Base-by-base conservation (phyloP, 2,113 vertebrate species). In the Microcebus jonahi region DNA sequence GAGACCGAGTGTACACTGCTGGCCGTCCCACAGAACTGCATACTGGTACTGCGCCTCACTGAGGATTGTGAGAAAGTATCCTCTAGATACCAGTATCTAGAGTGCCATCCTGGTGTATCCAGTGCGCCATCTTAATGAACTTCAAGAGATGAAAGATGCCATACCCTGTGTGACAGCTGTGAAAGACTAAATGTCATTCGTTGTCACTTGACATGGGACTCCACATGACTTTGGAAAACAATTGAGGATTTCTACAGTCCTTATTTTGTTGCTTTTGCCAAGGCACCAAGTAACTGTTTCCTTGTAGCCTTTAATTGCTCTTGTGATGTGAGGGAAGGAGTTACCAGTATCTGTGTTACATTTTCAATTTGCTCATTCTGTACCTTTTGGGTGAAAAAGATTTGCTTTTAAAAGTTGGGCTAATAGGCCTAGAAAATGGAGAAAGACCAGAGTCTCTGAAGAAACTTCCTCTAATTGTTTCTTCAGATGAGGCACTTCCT, bases 361-460 rank as follows among this genome's bases (percentile, higher is more conserved):
- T 99, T 99, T 50, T 93, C 98, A 97, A 99, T 99, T 67, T 99
- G 97, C 71, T 99, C 99, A 96, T 99, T 97, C 36, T 99, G 99
- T 4, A 99, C 99, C 99, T 97, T 99, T 99, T 97, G 48, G 10
- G 48, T 99, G 99, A 83, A 99, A 99, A 67, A 99, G 98, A 91
- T 99, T 99, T 95, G 99, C 99, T 88, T 99, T 99, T 50, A 99
- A 96, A 39, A 99, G 98, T 96, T 99, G 99, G 8, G 99, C 45
- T 45, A 45, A 45, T 45, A 45, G 45, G 45, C 45, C 45, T 8
- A 1, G 45, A 45, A 45, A 45, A 45, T 45, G 45, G 45, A 45
- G 45, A 45, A 45, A 45, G 45, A 45, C 45, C 45, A 45, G 7
- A 34, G 99, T 99, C 84, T 98, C 99, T 1, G 99, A 99, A 6